These are phyloP conservation scores for Pterocles orientalis DNA, from an alignment of 2,113 vertebrate genomes.

Conservation along the genomic window DNA sequence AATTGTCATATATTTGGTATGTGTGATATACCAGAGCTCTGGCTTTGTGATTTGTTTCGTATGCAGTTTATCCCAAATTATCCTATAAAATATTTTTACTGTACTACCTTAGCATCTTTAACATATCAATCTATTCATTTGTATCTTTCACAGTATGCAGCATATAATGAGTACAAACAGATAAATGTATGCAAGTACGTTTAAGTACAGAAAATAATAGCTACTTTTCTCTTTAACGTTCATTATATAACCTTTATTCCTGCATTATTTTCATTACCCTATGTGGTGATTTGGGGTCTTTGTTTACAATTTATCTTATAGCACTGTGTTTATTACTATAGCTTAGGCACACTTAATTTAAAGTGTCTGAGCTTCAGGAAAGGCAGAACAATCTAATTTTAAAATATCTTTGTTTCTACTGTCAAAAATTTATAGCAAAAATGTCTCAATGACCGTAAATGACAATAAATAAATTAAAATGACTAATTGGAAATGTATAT, in stretches of 20 bases:
- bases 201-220: background rate
- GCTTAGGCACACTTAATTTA: background rate
- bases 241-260: background rate
- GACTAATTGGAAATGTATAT: background rate
- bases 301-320: background rate
- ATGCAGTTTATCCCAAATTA: slow-evolving; percentile 11
- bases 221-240: background rate
- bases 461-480: background rate
- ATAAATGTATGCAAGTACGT: background rate
- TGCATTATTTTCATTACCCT: background rate
- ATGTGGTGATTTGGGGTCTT: background rate
- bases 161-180: background rate
- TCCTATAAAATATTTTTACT: slow-evolving; percentile 57
- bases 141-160: background rate
- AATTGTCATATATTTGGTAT: slow-evolving; percentile 15
- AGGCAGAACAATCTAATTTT: background rate
- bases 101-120: background rate
- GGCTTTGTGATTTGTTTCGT: slow-evolving; percentile 31
- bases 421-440: background rate
- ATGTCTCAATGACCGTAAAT: background rate
- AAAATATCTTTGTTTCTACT: background rate
- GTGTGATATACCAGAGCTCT: background rate
- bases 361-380: background rate
- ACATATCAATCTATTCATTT: background rate
- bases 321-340: background rate